Percentiles rank a stretch among this genome's conserved stretches.
phyloP scores from a whole-genome alignment of 1,140 invertebrate species.

The Drosophila ambigua region DNA sequence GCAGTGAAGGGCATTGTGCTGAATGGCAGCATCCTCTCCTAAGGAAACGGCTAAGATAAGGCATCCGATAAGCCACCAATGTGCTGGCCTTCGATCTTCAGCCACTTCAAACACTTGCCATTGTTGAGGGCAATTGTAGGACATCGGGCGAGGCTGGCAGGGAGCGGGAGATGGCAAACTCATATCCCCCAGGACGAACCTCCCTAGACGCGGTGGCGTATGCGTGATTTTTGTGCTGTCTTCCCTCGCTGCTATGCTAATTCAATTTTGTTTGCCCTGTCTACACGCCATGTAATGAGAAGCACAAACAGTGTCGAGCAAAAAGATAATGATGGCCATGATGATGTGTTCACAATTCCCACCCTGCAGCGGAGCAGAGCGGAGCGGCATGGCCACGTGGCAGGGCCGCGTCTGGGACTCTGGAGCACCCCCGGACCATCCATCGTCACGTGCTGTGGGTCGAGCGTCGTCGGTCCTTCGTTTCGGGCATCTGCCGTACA shows the following conservation, averaged over 20 bases:
- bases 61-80: background rate
- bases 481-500: slow-evolving; percentile 48
- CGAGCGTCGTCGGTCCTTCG: slow-evolving; percentile 31
- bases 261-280: slow-evolving; percentile 81
- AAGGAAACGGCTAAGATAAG: background rate
- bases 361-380: slow-evolving; percentile 13
- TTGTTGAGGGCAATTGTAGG: slow-evolving; percentile 77
- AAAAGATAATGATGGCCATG: slow-evolving; percentile 55
- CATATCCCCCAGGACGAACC: slow-evolving; percentile 5
- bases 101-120: slow-evolving; percentile 32
- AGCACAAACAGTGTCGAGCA: slow-evolving; percentile 68
- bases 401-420: background rate
- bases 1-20: too few species aligned
- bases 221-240: slow-evolving; percentile 71
- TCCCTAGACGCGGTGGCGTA: slow-evolving; percentile 58
- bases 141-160: slow-evolving; percentile 42
- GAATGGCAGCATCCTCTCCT: too few species aligned
- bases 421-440: background rate
- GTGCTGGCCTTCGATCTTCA: background rate
- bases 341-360: slow-evolving; percentile 54
- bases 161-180: background rate
- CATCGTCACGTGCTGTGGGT: slow-evolving; percentile 42
- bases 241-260: slow-evolving; percentile 69
- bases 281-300: slow-evolving; percentile 81
- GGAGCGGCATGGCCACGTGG: slow-evolving; percentile 57